A percentile compares a stretch with the other conserved stretches of the same genome.
Evolutionary conservation across 1,140 invertebrate species (phyloP).

Genomic region (Dreissena polymorpha): DNA sequence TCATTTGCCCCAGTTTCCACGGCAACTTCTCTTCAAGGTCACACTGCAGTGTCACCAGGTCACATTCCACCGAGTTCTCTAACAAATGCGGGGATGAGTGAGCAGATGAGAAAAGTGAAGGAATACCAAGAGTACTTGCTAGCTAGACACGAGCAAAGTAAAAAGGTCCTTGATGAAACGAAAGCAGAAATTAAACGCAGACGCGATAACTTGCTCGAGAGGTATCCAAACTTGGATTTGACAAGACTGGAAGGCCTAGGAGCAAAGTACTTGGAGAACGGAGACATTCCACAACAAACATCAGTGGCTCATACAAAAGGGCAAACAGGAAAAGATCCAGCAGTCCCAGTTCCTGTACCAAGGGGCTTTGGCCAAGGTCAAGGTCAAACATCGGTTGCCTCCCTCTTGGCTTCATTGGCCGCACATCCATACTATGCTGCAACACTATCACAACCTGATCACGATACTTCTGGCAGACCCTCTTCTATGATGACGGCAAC

Average conservation of each 20-base stretch:
- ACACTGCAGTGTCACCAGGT: constrained; percentile 5
- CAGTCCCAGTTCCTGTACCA: neutral
- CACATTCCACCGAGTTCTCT: constrained; percentile 50
- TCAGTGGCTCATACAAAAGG: neutral
- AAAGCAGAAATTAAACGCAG: constrained; percentile 67
- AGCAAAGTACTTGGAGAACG: constrained; percentile 41
- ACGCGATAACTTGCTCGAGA: constrained; percentile 58
- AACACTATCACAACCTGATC: constrained; percentile 42
- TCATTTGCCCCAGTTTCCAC: constrained; percentile 32
- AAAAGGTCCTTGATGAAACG: constrained; percentile 65
- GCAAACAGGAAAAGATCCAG: neutral
- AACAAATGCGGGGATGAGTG: constrained; percentile 46
- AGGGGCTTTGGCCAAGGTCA: constrained; percentile 34
- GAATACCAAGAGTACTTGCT: constrained; percentile 71
- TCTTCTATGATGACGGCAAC: neutral
- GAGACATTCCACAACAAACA: neutral
- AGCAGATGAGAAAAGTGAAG: constrained; percentile 63
- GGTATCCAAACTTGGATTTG: constrained; percentile 65
- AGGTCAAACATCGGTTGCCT: constrained; percentile 31
- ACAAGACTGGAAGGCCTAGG: constrained; percentile 47
- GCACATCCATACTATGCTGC: constrained; percentile 63
- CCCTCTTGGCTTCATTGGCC: constrained; percentile 59
- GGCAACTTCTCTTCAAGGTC: constrained; percentile 27
- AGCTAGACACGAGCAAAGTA: constrained; percentile 67
- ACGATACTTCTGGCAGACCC: neutral